Evolutionary conservation across 2,113 vertebrate genomes (phyloP).

Genomic region (Phyllopteryx taeniolatus): DNA sequence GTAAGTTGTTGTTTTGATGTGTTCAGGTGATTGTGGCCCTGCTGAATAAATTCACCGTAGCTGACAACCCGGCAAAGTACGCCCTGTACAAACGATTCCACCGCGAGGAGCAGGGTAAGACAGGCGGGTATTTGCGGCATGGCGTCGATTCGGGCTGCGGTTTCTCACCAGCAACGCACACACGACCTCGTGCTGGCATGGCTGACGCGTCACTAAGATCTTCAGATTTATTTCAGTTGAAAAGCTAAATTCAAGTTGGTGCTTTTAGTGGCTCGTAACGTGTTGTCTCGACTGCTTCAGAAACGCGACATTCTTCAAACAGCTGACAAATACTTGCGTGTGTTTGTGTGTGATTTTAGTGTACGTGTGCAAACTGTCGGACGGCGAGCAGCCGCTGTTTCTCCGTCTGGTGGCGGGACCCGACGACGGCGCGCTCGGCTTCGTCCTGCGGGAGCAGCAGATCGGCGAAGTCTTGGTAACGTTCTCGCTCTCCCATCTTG

Average conservation of each 20-base stretch:
- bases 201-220: not conserved
- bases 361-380: slow-evolving; percentile 88
- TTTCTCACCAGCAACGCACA: not conserved
- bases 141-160: too few relatives aligned
- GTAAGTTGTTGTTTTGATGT: slow-evolving; percentile 4
- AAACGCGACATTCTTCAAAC: not conserved
- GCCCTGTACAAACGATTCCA: slow-evolving; percentile 91
- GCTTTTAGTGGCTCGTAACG: not conserved
- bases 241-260: not conserved
- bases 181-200: too few relatives aligned
- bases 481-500: not conserved
- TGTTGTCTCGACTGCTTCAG: not conserved
- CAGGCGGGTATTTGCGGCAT: not conserved
- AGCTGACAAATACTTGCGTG: not conserved
- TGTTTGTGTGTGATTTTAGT: slow-evolving; percentile 66
- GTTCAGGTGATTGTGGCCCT: slow-evolving; percentile 89
- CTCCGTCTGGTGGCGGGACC: slow-evolving; percentile 91
- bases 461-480: slow-evolving; percentile 90
- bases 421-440: slow-evolving; percentile 82
- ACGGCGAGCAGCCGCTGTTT: slow-evolving; percentile 87
- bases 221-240: not conserved
- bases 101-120: slow-evolving; percentile 90
- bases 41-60: slow-evolving; percentile 87
- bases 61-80: slow-evolving; percentile 94
- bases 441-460: slow-evolving; percentile 91